Base-by-base conservation (phyloP, 2,888 invertebrate species). In the Timema cristinae region DNA sequence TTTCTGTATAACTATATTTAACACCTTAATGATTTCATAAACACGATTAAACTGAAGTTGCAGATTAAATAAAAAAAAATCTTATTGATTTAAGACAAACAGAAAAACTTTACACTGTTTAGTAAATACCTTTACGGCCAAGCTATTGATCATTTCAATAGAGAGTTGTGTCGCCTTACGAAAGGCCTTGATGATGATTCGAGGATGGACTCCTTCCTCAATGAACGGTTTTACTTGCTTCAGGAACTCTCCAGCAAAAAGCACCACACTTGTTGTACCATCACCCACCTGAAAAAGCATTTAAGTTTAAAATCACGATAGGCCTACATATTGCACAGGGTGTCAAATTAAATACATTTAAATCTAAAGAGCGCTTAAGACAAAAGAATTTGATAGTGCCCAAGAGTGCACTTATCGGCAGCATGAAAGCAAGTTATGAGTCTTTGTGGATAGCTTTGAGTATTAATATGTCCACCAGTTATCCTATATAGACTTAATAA, bases 181-280 rank as follows among this genome's bases (percentile, higher is more conserved):
- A 72, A 96, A 89, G 0, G 98, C 92, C 77, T 91, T 91, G 71
- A 98, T 94, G 70, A 99, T 91, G 71, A 97, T 88, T 71, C 98
- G 90, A 0, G 99, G 96, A 82, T 99, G 98, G 0, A 93, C 91
- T 13, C 97, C 97, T 83, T 99, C 99, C 81, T 99, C 99, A 50
- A 99, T 89, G 79, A 93, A 98, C 0, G 94, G 92, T 82, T 98
- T 98, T 76, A 96, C 86, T 80, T 97, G 93, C 83, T 97, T 97
- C 77, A 99, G 84, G 76, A 98, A 91, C 83, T 99, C 98, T 13
- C 97, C 97, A 51, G 98, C 96, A 69, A 99, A 83, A 73, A 99
- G 85, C 5, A 98, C 98, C 50, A 99, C 99, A 71, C 94, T 96
- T 0, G 99, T 99, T 10, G 99, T 99, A 8, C 99, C 99, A 84